Conservation (phyloP, 2,797 vertebrate genomes). For the Myiothlypis coronata region DNA sequence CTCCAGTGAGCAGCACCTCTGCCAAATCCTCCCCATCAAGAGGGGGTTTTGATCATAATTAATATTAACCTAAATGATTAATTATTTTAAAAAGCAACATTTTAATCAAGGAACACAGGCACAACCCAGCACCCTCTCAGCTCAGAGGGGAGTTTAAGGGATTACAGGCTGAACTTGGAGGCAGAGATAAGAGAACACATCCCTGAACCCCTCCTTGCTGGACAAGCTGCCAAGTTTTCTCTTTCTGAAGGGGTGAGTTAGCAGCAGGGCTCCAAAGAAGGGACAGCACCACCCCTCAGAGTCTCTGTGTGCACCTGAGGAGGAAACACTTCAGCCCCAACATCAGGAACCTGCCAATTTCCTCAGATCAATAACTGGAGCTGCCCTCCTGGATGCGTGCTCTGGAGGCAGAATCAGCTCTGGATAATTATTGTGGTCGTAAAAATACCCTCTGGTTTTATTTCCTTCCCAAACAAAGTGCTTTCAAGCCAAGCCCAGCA, state of each 20-base stretch:
- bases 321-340: neutral
- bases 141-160: too few species aligned
- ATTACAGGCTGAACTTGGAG: neutral
- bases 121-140: neutral
- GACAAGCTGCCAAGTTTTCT: neutral
- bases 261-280: neutral
- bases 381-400: neutral
- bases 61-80: neutral
- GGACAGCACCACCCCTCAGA: neutral
- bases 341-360: neutral
- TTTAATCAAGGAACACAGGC: neutral
- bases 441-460: neutral
- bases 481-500: neutral
- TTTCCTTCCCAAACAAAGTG: neutral
- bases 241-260: neutral
- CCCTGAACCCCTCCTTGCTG: accelerated
- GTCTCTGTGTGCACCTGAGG: neutral
- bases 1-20: neutral
- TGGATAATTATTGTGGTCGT: accelerated
- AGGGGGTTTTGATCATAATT: neutral
- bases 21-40: neutral
- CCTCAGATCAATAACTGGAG: neutral
- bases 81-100: neutral
- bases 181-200: neutral
- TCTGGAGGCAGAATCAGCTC: neutral